Percentiles rank a stretch among this genome's conserved stretches.
These are phyloP conservation scores for Bradypodion pumilum DNA, from an alignment of 2,797 vertebrate species.

Conservation along the genomic window DNA sequence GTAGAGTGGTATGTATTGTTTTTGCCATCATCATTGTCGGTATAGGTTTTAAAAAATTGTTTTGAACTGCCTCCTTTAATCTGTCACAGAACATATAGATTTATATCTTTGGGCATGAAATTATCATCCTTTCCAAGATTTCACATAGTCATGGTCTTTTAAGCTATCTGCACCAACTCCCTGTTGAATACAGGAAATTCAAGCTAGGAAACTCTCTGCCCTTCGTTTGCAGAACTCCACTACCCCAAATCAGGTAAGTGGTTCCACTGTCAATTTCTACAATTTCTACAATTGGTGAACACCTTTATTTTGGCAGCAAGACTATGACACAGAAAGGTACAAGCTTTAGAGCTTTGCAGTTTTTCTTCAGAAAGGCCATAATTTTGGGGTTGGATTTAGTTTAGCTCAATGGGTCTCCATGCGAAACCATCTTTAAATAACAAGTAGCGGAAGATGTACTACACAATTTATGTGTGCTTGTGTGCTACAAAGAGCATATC, in stretches of 20 bases:
- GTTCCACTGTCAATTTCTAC: background rate
- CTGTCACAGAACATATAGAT: background rate
- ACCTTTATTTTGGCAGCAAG: background rate
- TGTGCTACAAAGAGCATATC: background rate
- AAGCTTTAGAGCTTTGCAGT: background rate
- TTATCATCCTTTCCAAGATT: background rate
- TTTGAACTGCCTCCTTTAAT: background rate
- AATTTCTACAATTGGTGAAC: background rate
- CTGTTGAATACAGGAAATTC: background rate
- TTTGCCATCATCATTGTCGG: slow-evolving; percentile 31
- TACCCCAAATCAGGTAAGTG: background rate
- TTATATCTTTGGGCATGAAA: background rate
- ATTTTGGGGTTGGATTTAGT: too few relatives aligned
- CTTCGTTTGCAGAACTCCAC: background rate
- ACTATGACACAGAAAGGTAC: background rate
- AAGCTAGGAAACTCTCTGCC: background rate
- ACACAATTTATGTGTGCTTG: background rate
- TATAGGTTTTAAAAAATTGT: too few relatives aligned
- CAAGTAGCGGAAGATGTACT: background rate
- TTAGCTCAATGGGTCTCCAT: too few relatives aligned
- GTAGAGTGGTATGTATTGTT: slow-evolving; percentile 50
- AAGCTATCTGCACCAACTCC: background rate
- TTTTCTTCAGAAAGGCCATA: too few relatives aligned
- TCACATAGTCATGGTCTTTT: background rate
- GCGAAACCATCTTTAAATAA: background rate